Conservation (phyloP, 2,888 invertebrate genomes). For the Drosophila siamana region DNA sequence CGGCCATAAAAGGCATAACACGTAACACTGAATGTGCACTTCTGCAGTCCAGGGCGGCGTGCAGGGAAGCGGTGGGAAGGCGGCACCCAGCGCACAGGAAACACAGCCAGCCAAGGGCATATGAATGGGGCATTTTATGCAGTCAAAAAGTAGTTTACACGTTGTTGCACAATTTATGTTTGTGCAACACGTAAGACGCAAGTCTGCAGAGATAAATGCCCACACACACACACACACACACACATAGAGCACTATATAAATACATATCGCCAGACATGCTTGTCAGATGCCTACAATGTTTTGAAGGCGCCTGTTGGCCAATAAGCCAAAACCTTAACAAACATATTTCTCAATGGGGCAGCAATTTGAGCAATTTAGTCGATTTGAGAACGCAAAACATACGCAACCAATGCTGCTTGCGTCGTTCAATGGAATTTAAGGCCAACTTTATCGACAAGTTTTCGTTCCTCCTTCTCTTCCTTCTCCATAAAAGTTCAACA, state of each 20-base stretch:
- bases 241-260: slow-evolving; percentile 4
- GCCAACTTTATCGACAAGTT: background rate
- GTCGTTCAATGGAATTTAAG: background rate
- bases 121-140: slow-evolving; percentile 71
- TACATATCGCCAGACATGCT: background rate
- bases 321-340: background rate
- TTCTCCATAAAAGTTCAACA: background rate
- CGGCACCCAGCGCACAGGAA: slow-evolving; percentile 26
- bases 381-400: background rate
- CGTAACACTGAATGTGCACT: slow-evolving; percentile 71
- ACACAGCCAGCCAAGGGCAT: slow-evolving; percentile 53
- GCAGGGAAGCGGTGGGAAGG: background rate
- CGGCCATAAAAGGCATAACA: slow-evolving; percentile 69
- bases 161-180: slow-evolving; percentile 83
- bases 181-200: slow-evolving; percentile 78
- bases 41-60: slow-evolving; percentile 22
- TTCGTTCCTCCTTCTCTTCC: too few species aligned
- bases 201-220: slow-evolving; percentile 38
- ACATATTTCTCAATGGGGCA: too few species aligned
- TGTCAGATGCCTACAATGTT: slow-evolving; percentile 12
- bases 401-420: background rate
- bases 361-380: slow-evolving; percentile 2
- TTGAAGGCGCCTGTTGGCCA: slow-evolving; percentile 8
- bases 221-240: background rate
- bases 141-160: slow-evolving; percentile 83